Base-by-base conservation (phyloP, 2,113 vertebrate genomes). In the Podilymbus podiceps region DNA sequence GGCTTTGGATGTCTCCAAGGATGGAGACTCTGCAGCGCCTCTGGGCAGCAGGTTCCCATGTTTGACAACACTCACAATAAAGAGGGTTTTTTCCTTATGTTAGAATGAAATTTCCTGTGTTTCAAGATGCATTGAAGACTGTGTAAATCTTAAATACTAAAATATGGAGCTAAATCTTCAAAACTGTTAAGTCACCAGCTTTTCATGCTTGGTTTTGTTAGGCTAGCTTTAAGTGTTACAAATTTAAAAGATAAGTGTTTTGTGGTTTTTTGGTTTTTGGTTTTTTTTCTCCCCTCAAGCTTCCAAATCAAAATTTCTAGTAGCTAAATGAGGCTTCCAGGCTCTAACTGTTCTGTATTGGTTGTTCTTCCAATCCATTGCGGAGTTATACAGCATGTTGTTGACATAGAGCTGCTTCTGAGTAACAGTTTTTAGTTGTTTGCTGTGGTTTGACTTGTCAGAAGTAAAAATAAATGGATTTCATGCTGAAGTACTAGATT, bases 21-120 rank as follows among this genome's bases (percentile, higher is more conserved):
- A 17, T 14, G 8, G 33, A 81, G 49, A 58, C 3, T 7, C 12
- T 8, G 15, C 13, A 52, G 1, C 3, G 21, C 50, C 25, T 58
- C 8, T 52, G 15, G 22, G 46, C 50, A 85, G 2, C 0, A 0
- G 4, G 9, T 74, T 90, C 40, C 21, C 9, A 8, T 30, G 17
- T 91, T 82, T 78, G 44, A 59, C 40, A 24, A 33, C 6, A 5
- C 21, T 81, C n/a, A 40, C 2, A 64, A 15, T 42, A 55, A 18
- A 83, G 59, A 49, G 6, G 2, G 1, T 1, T 3, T 33, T 73
- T 73, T 79, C 5, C 25, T 44, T 44, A 35, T 5, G 3, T 63
- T 52, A 49, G 16, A 66, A 20, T 71, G 50, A 62, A 60, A 38
- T 66, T 56, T 33, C 35, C n/a, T 5, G 0, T 59, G 0, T 59